Conservation (phyloP, 2,888 invertebrate genomes). For the Miltochrista miniata region DNA sequence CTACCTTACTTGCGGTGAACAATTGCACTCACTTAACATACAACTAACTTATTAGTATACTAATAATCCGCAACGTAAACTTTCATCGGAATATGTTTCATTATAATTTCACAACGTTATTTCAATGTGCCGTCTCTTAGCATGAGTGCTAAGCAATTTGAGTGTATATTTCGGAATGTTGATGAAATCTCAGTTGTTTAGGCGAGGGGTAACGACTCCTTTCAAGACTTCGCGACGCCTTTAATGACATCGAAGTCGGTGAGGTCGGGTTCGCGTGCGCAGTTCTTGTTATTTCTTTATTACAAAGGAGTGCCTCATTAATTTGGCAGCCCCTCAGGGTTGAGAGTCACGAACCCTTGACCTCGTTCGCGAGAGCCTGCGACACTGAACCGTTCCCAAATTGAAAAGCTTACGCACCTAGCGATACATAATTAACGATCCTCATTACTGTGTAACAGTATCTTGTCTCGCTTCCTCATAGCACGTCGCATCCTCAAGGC, state of each 20-base stretch:
- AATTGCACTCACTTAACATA: conserved; percentile 26
- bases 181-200: conserved; percentile 72
- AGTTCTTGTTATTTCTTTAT: conserved; percentile 84
- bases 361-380: conserved; percentile 76
- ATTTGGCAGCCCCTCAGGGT: conserved; percentile 83
- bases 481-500: conserved; percentile 20
- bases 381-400: conserved; percentile 66
- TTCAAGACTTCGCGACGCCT: conserved; percentile 74
- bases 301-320: conserved; percentile 85
- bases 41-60: conserved; percentile 3
- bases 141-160: conserved; percentile 50
- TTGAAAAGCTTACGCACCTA: conserved; percentile 77
- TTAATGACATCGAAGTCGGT: conserved; percentile 78
- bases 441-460: conserved; percentile 76
- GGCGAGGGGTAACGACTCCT: conserved; percentile 74
- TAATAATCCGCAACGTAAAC: conserved; percentile 4
- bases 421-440: conserved; percentile 82
- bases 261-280: conserved; percentile 79
- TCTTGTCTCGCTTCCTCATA: conserved; percentile 28
- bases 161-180: conserved; percentile 60
- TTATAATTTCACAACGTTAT: conserved; percentile 23
- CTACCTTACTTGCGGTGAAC: conserved; percentile 32
- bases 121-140: conserved; percentile 38
- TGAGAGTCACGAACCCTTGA: conserved; percentile 81
- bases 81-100: not conserved